Percentiles rank a stretch among this genome's conserved stretches.
Evolutionary conservation across 2,113 vertebrate genomes (phyloP).

Genomic region (Sterrhoptilus dennistouni): DNA sequence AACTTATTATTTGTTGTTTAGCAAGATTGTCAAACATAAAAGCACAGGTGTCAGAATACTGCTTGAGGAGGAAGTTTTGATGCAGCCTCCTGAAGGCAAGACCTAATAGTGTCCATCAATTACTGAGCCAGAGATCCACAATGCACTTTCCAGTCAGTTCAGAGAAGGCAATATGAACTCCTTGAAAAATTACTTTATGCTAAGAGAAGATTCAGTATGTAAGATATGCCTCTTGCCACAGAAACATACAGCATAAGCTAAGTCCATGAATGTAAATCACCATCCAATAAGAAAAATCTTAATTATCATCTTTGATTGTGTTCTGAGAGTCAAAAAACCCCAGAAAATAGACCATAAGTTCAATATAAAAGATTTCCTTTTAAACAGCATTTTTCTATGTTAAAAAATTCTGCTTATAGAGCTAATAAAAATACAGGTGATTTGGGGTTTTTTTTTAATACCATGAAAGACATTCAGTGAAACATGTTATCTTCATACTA

Average conservation of each 20-base stretch:
- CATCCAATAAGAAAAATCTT: not conserved
- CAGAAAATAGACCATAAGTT: not conserved
- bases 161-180: not conserved
- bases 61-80: not conserved
- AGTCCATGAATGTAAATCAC: not conserved
- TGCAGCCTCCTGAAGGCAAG: conserved; percentile 7
- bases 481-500: not conserved
- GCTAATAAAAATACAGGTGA: not conserved
- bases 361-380: not conserved
- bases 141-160: not conserved
- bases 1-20: conserved; percentile 36
- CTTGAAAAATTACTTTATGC: not conserved
- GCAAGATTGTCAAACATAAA: conserved; percentile 31
- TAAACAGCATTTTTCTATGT: not conserved
- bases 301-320: not conserved
- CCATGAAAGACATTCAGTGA: not conserved
- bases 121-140: not conserved
- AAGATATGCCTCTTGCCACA: not conserved
- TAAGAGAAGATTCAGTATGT: not conserved
- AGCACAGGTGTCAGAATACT: conserved; percentile 16
- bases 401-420: not conserved
- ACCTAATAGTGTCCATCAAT: conserved; percentile 48
- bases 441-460: not conserved
- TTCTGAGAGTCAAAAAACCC: not conserved
- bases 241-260: not conserved